These are phyloP conservation scores for Polydrusus pterygomalis DNA, from an alignment of 2,888 invertebrate species.

Conservation along the genomic window DNA sequence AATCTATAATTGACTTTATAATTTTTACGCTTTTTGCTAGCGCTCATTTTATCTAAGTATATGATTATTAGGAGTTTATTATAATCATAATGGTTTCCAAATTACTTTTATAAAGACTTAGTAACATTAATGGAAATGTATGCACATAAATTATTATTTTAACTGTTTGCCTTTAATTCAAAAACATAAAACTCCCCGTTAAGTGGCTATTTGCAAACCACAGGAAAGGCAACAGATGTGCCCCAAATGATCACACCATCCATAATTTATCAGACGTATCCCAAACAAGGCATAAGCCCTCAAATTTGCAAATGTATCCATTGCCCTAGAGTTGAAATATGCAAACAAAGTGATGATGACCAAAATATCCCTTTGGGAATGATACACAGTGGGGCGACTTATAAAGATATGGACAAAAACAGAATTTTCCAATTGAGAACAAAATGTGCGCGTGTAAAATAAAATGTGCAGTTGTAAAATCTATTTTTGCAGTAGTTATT, in stretches of 20 bases:
- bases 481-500: too few species aligned
- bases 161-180: constrained; percentile 21
- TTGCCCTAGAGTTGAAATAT: constrained; percentile 37
- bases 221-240: constrained; percentile 34
- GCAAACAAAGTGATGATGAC: constrained; percentile 40
- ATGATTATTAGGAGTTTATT: too few species aligned
- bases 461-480: too few species aligned
- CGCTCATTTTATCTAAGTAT: too few species aligned
- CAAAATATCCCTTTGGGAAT: constrained; percentile 32
- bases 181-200: constrained; percentile 15
- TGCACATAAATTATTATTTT: constrained; percentile 22
- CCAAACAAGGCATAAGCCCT: constrained; percentile 25
- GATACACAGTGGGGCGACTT: neutral
- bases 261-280: constrained; percentile 39
- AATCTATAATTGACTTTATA: too few species aligned
- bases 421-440: too few species aligned
- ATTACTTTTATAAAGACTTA: too few species aligned
- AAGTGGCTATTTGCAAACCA: constrained; percentile 33
- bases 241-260: constrained; percentile 32
- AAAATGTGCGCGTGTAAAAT: too few species aligned
- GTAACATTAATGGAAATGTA: neutral
- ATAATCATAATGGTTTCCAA: too few species aligned
- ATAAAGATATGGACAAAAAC: too few species aligned
- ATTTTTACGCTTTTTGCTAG: too few species aligned
- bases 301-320: constrained; percentile 45